Evolutionary conservation across 2,797 vertebrate genomes (phyloP).

Genomic region (Pyrocephalus nanus): DNA sequence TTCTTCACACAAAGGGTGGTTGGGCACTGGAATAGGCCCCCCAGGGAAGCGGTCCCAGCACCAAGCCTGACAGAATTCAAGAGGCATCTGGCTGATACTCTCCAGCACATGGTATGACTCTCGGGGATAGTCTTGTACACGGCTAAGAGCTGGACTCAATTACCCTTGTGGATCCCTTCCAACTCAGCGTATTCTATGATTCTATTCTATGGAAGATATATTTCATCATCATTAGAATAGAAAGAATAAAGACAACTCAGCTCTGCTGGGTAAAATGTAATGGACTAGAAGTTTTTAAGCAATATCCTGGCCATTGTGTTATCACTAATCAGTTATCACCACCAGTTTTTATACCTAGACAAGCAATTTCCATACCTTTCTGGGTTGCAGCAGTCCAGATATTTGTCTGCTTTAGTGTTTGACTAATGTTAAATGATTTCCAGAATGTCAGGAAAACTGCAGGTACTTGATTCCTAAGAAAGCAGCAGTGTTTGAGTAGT

Average conservation of each 20-base stretch:
- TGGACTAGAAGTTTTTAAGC: neutral
- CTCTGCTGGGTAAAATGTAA: neutral
- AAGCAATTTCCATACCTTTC: neutral
- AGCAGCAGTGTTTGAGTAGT: neutral
- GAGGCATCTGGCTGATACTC: neutral
- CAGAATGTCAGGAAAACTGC: neutral
- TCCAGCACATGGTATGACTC: neutral
- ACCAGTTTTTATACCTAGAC: neutral
- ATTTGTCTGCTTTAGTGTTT: neutral
- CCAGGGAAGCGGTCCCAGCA: neutral
- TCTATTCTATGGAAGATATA: neutral
- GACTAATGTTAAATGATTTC: neutral
- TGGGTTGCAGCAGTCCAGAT: neutral
- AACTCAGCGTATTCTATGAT: neutral
- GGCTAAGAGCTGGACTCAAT: neutral
- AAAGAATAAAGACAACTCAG: neutral
- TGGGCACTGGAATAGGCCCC: neutral
- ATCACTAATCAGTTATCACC: neutral
- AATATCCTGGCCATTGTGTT: neutral
- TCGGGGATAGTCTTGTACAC: neutral
- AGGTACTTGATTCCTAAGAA: neutral
- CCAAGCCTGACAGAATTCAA: neutral
- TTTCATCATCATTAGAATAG: neutral
- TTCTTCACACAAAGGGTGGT: neutral
- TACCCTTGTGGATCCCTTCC: neutral